Evolutionary conservation across 2,797 vertebrate genomes (phyloP).

Genomic region (Nasua narica): DNA sequence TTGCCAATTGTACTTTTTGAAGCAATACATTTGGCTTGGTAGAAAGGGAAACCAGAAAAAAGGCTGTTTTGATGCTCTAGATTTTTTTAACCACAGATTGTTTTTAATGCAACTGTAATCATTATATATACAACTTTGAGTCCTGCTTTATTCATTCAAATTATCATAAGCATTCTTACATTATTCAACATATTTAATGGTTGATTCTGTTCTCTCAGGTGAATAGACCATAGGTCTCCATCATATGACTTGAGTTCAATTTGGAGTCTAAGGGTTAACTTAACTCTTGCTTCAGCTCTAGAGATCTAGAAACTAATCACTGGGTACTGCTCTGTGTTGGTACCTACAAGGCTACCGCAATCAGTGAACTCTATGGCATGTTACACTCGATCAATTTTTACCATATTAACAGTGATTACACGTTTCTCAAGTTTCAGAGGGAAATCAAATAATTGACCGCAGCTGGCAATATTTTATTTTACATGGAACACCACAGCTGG

Average conservation of each 20-base stretch:
- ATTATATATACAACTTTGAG: background rate
- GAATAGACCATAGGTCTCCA: background rate
- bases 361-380: conserved; percentile 69
- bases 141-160: background rate
- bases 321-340: background rate
- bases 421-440: conserved; percentile 68
- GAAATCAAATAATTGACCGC: conserved; percentile 77
- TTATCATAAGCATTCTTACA: background rate
- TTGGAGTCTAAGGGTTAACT: conserved; percentile 32
- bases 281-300: conserved; percentile 52
- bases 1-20: background rate
- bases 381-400: conserved; percentile 68
- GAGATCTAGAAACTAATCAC: conserved; percentile 59
- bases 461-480: conserved; percentile 78
- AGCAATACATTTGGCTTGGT: background rate
- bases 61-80: background rate
- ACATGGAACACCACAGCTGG: conserved; percentile 47
- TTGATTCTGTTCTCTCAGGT: background rate
- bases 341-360: conserved; percentile 63
- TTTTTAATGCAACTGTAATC: background rate
- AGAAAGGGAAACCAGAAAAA: conserved; percentile 1
- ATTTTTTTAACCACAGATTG: conserved; percentile 31
- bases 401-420: conserved; percentile 73
- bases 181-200: conserved; percentile 7
- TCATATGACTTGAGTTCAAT: conserved; percentile 23